phyloP scores from a whole-genome alignment of 2,797 vertebrate species.

The Alca torda region DNA sequence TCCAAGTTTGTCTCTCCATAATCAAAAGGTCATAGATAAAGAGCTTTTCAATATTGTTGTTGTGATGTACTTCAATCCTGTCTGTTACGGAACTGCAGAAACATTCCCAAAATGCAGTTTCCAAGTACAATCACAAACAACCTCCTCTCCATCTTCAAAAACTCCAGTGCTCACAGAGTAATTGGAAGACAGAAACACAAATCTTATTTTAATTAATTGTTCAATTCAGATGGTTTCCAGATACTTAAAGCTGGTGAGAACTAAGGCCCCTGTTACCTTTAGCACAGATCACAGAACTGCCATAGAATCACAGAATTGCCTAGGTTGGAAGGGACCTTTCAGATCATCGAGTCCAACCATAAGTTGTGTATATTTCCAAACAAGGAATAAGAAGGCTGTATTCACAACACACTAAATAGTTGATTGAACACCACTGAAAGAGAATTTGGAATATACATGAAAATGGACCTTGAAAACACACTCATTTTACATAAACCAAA shows the following conservation, averaged over 20 bases:
- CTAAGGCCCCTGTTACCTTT: not conserved
- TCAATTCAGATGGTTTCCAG: not conserved
- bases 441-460: not conserved
- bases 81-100: not conserved
- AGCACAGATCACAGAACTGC: not conserved
- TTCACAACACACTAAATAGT: not conserved
- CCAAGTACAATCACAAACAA: not conserved
- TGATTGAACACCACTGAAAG: not conserved
- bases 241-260: too few relatives aligned
- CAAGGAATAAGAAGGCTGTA: not conserved
- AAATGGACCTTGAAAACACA: not conserved
- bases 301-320: too few relatives aligned
- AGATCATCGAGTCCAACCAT: not conserved
- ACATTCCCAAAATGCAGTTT: not conserved
- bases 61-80: not conserved
- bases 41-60: not conserved
- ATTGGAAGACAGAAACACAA: not conserved
- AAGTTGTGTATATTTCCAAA: not conserved
- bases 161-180: not conserved
- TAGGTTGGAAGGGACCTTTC: too few relatives aligned
- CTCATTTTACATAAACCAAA: not conserved
- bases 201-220: not conserved
- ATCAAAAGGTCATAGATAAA: not conserved
- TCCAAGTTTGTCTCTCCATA: not conserved
- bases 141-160: not conserved